Percentiles rank a stretch among this genome's conserved stretches.
Conservation (phyloP, 53 echinoderm and acorn worm genomes). For the Glandiceps talaboti region DNA sequence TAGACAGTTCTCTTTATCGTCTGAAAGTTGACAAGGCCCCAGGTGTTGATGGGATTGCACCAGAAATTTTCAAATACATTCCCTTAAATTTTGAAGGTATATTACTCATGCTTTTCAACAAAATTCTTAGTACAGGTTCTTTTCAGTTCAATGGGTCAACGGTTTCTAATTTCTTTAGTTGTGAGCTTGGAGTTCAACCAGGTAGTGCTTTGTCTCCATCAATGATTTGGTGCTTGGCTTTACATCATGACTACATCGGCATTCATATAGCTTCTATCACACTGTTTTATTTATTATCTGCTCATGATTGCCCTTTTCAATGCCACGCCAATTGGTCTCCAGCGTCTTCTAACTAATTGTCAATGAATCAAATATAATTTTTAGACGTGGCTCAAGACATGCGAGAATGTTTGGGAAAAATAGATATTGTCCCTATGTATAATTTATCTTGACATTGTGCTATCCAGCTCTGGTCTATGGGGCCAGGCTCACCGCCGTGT, state of each 20-base stretch:
- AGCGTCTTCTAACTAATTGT: not conserved
- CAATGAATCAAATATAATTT: not conserved
- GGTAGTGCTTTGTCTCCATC: slow-evolving; percentile 3
- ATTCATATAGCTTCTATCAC: not conserved
- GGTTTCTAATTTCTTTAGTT: slow-evolving; percentile 3
- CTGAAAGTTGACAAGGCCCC: too few relatives aligned
- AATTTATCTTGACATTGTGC: too few relatives aligned
- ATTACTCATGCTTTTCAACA: slow-evolving; percentile 22
- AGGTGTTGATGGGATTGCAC: too few relatives aligned
- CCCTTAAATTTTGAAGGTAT: slow-evolving; percentile 20
- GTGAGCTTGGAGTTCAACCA: slow-evolving; percentile 7
- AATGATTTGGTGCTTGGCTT: not conserved
- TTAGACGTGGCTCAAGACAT: not conserved
- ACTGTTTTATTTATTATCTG: not conserved
- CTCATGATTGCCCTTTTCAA: not conserved
- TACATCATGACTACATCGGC: not conserved
- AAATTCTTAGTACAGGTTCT: slow-evolving; percentile 20
- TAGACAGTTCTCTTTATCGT: too few relatives aligned
- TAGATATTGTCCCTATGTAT: not conserved
- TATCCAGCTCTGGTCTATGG: not conserved
- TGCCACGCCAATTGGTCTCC: not conserved
- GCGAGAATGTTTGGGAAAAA: not conserved
- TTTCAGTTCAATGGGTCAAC: slow-evolving; percentile 24
- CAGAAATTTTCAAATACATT: too few relatives aligned
- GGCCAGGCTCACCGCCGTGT: not conserved